Percentiles rank a stretch among this genome's conserved stretches.
Conservation (phyloP, 2,797 vertebrate species). For the Periophthalmus magnuspinnatus region DNA sequence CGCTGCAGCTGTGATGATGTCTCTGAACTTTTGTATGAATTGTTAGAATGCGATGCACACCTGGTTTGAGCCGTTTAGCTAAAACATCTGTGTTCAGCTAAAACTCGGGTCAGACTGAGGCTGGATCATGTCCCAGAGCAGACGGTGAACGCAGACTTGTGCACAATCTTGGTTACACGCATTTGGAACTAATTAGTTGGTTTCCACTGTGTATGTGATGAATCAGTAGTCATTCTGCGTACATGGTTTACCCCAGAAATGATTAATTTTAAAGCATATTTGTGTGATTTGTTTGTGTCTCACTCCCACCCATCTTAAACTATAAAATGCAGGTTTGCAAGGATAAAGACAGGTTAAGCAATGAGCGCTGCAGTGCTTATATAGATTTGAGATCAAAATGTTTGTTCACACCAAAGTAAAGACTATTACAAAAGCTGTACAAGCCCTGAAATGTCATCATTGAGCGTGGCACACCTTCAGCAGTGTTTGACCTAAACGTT, state of each 20-base stretch:
- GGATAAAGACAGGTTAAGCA: neutral
- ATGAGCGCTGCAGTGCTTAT: neutral
- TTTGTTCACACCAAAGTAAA: too few relatives aligned
- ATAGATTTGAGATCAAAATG: too few relatives aligned
- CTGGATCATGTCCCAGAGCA: neutral
- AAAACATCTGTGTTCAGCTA: neutral
- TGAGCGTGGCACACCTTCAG: too few relatives aligned
- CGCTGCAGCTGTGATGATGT: neutral
- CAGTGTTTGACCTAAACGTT: too few relatives aligned
- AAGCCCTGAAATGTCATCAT: neutral
- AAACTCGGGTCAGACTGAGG: neutral
- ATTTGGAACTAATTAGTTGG: neutral
- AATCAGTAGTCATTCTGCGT: neutral
- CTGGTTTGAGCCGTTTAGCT: neutral
- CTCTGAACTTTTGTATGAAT: slow-evolving; percentile 6
- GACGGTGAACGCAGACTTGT: neutral
- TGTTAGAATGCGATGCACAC: neutral
- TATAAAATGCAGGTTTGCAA: neutral
- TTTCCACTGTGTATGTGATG: neutral
- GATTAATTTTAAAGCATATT: neutral
- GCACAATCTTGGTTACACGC: neutral
- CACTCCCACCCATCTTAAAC: neutral
- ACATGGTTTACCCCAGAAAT: neutral
- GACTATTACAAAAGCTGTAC: too few relatives aligned
- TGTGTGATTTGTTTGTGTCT: too few relatives aligned